A percentile compares a stretch with the other conserved stretches of the same genome.
phyloP scores from a whole-genome alignment of 1,140 invertebrate genomes.

The Mizuhopecten yessoensis region DNA sequence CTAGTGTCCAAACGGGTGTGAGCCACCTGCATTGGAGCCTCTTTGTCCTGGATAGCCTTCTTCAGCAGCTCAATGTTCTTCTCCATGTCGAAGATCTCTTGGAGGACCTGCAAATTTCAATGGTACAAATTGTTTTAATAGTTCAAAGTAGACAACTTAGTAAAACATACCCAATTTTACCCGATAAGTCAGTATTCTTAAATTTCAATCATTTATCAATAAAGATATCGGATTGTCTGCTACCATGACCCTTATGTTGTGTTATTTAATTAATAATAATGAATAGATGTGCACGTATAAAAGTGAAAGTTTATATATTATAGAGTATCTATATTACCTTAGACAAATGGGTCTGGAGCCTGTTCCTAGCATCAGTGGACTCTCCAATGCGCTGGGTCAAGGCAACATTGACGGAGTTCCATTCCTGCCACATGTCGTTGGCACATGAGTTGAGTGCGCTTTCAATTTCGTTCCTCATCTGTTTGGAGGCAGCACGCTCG shows the following conservation, averaged over 20 bases:
- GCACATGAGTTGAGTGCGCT: constrained; percentile 91
- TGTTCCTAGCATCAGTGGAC: constrained; percentile 86
- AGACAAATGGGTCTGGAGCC: constrained; percentile 92
- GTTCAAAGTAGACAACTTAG: not conserved
- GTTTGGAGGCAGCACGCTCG: constrained; percentile 91
- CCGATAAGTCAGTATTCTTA: too few relatives aligned
- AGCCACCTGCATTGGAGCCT: constrained; percentile 88
- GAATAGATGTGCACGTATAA: too few relatives aligned
- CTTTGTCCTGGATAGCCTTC: constrained; percentile 83
- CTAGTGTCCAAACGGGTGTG: constrained; percentile 94
- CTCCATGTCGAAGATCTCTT: constrained; percentile 93
- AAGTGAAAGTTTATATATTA: too few relatives aligned
- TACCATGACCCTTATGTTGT: too few relatives aligned
- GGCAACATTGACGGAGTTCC: constrained; percentile 87
- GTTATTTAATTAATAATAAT: too few relatives aligned
- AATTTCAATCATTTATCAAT: too few relatives aligned
- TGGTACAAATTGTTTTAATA: not conserved
- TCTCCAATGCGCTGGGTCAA: constrained; percentile 82
- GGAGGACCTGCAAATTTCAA: constrained; percentile 88
- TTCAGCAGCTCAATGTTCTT: constrained; percentile 84
- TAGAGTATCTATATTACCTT: constrained; percentile 87
- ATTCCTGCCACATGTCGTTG: constrained; percentile 94
- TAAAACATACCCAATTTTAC: too few relatives aligned
- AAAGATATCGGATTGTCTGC: too few relatives aligned
- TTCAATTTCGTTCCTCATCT: constrained; percentile 91